Percentiles rank a stretch among this genome's conserved stretches.
Evolutionary conservation across 2,797 vertebrate genomes (phyloP).

Genomic region (Cygnus olor): DNA sequence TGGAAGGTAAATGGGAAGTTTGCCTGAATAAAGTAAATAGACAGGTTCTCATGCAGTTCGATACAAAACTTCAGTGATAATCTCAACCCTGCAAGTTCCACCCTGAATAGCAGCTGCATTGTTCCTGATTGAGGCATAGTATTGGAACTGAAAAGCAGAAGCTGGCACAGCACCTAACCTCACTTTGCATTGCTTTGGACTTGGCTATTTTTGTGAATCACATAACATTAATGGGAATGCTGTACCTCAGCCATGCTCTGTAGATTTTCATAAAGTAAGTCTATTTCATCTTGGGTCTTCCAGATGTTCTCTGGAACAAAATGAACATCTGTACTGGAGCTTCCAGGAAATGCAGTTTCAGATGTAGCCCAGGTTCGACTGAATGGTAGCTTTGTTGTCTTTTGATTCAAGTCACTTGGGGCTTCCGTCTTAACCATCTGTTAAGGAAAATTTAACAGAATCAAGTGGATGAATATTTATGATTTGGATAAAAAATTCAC

Average conservation of each 20-base stretch:
- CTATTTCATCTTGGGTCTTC: conserved; percentile 80
- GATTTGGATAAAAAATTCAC: not conserved
- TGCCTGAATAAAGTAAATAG: not conserved
- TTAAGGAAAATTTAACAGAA: not conserved
- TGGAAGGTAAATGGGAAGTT: not conserved
- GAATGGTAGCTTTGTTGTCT: conserved; percentile 61
- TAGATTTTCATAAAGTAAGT: conserved; percentile 79
- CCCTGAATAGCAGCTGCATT: not conserved
- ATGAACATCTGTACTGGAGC: conserved; percentile 73
- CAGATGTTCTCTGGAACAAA: conserved; percentile 85
- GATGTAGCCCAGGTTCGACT: conserved; percentile 64
- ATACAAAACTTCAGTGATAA: not conserved
- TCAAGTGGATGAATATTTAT: not conserved
- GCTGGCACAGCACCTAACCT: not conserved
- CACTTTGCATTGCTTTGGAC: not conserved
- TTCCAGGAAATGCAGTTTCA: conserved; percentile 72
- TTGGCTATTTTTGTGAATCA: not conserved
- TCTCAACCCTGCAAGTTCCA: not conserved
- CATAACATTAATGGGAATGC: not conserved
- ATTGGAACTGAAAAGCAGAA: not conserved
- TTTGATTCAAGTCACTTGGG: conserved; percentile 48
- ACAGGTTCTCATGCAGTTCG: not conserved
- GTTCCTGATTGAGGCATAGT: not conserved
- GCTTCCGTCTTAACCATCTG: conserved; percentile 56
- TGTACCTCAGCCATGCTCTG: conserved; percentile 79